These are phyloP conservation scores for Microdon myrmicae DNA, from an alignment of 2,888 invertebrate species.

Conservation along the genomic window DNA sequence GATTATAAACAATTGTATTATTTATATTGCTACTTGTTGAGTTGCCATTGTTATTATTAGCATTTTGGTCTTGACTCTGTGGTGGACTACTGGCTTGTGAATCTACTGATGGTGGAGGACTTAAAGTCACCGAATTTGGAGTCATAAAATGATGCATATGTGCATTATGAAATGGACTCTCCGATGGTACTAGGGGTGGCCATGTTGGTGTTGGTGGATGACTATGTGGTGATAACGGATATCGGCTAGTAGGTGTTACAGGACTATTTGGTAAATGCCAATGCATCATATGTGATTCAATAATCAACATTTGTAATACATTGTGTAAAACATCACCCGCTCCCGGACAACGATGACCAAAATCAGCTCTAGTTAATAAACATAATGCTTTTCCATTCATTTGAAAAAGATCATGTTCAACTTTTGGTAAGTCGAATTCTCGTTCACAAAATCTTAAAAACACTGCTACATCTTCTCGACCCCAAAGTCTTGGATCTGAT, in stretches of 20 bases:
- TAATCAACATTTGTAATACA: constrained; percentile 86
- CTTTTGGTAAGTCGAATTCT: constrained; percentile 90
- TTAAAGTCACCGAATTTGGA: constrained; percentile 86
- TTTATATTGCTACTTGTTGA: constrained; percentile 32
- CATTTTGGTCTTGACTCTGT: constrained; percentile 73
- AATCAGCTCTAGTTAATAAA: constrained; percentile 86
- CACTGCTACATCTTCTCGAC: constrained; percentile 86
- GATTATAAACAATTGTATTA: constrained; percentile 50
- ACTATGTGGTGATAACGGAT: constrained; percentile 83
- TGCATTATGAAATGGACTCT: constrained; percentile 69
- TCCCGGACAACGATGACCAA: constrained; percentile 90
- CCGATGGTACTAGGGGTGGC: constrained; percentile 70
- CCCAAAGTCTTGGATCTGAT: constrained; percentile 90
- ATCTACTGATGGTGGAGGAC: constrained; percentile 90
- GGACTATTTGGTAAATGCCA: constrained; percentile 83
- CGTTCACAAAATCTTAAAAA: constrained; percentile 92
- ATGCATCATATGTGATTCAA: constrained; percentile 82
- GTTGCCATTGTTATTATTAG: constrained; percentile 30
- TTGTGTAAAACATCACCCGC: constrained; percentile 95
- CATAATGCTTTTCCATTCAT: constrained; percentile 98
- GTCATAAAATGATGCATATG: constrained; percentile 80
- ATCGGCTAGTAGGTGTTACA: constrained; percentile 84
- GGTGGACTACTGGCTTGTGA: constrained; percentile 89
- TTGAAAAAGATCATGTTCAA: constrained; percentile 93
- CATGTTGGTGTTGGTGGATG: constrained; percentile 85